Evolutionary conservation across 2,113 vertebrate species (phyloP), one percentile per base, ranked within the genome.

Genomic region (Microtus montanus): DNA sequence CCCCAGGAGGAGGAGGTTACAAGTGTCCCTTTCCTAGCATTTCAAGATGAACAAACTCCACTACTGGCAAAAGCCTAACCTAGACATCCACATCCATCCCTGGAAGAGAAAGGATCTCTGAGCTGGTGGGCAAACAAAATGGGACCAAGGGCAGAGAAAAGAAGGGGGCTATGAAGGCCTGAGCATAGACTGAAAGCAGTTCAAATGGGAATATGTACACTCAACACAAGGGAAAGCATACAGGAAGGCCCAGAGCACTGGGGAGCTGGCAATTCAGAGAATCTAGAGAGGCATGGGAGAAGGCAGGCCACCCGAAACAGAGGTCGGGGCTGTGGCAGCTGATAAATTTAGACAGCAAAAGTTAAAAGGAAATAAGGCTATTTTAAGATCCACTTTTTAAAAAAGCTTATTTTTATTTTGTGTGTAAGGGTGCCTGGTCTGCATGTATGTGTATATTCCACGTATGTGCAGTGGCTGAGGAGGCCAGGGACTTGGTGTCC

Each of bases 361-460:
- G 47, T 61, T 93, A 73, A 71, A 92, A 54, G 35, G 52, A 95
- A 94, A 95, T 17, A 85, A 47, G 70, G 61, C 33, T 70, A 84
- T 52, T 14, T 90, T 90, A 90, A 93, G 58, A 87, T 2, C 11
- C 2, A 28, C 7, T 30, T 41, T 17, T 17, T 10, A 30, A 63
- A 63, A 22, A 83, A 35, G 38, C 38, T 61, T 83, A 38, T 83
- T 61, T 63, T 63, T 28, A 63, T 63, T 63, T 38, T 82, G 22
- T 61, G 22, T 22, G 19, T 35, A 24, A n/a, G 58, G 3, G 14
- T 83, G n/a, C 54, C n/a, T 63, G 41, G n/a, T 41, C n/a, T 83
- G 6, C n/a, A 41, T 83, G 22, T 28, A 61, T 38, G n/a, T 61
- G 35, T 82, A 82, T 73, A 35, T 22, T 73, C n/a, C 80, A 83